These are phyloP conservation scores for Hydropotes inermis DNA, from an alignment of 2,113 vertebrate genomes.

Conservation along the genomic window DNA sequence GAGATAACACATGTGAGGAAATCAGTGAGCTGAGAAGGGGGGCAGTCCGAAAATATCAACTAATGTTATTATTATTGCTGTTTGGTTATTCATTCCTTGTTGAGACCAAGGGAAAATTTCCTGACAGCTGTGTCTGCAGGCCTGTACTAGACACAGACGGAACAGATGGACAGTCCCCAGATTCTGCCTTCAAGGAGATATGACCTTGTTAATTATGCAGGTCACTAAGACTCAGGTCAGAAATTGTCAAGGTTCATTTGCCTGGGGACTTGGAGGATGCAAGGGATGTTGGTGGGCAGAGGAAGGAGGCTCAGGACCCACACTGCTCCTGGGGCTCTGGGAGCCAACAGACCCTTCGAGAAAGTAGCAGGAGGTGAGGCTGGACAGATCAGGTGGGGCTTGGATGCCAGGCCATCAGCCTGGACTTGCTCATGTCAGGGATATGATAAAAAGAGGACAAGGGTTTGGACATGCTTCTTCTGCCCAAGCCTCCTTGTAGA, in stretches of 20 bases:
- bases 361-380: not conserved
- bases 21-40: not conserved
- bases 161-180: not conserved
- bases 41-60: not conserved
- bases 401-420: not conserved
- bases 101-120: not conserved
- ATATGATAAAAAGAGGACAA: not conserved
- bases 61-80: not conserved
- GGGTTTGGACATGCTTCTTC: rapidly evolving
- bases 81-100: not conserved
- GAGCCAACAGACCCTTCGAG: not conserved
- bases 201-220: not conserved
- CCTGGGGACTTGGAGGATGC: not conserved
- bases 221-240: not conserved
- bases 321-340: not conserved
- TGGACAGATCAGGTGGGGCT: not conserved
- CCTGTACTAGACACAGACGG: not conserved
- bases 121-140: not conserved
- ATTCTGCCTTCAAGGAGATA: not conserved
- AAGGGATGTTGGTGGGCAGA: not conserved
- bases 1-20: not conserved
- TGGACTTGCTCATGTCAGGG: not conserved
- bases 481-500: not conserved
- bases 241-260: not conserved
- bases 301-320: not conserved